phyloP scores from a whole-genome alignment of 2,113 vertebrate species.

The Lichenostomus cassidix region DNA sequence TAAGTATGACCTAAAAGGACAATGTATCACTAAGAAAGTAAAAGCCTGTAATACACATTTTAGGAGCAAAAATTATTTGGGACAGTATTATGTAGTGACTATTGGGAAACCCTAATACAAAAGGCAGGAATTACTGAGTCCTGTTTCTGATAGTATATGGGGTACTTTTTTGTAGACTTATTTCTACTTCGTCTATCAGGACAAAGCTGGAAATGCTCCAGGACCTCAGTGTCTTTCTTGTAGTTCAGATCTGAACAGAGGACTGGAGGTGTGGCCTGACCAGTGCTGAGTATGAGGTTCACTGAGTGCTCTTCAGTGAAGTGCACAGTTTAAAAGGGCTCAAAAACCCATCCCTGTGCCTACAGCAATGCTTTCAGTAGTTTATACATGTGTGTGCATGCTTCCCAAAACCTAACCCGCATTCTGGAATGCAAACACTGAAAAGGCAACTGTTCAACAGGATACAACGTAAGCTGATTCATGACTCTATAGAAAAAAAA shows the following conservation, averaged over 20 bases:
- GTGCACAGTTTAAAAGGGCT: neutral
- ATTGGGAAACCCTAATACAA: neutral
- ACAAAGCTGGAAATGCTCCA: neutral
- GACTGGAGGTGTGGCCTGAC: neutral
- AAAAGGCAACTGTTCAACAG: neutral
- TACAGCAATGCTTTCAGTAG: neutral
- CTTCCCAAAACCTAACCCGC: conserved; percentile 12
- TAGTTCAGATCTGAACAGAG: neutral
- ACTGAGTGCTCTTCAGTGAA: neutral
- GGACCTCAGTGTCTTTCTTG: neutral
- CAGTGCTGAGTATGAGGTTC: neutral
- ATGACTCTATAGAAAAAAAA: neutral
- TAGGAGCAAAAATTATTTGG: neutral
- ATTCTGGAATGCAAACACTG: conserved; percentile 37
- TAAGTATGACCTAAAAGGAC: neutral
- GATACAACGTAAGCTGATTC: neutral
- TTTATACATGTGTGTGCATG: neutral
- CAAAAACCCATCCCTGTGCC: neutral
- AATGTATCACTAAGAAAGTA: neutral
- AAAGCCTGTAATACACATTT: neutral
- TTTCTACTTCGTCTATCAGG: neutral
- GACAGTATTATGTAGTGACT: neutral
- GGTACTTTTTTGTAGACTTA: neutral
- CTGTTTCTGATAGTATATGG: neutral
- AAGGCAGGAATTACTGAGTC: neutral